These are phyloP conservation scores for Porphyrio hochstetteri DNA, from an alignment of 2,113 vertebrate genomes.

Conservation along the genomic window DNA sequence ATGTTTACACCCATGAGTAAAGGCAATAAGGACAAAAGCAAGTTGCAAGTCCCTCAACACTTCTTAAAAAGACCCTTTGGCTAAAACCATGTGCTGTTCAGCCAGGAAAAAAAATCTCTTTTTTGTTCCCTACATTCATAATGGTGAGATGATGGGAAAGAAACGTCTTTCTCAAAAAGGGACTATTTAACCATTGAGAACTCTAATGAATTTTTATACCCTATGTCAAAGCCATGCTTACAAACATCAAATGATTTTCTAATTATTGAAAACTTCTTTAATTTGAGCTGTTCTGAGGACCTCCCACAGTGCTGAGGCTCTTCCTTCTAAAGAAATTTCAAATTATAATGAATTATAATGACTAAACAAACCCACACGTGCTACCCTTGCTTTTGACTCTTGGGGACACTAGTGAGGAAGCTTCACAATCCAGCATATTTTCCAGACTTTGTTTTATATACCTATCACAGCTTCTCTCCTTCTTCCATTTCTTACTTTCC, in stretches of 20 bases:
- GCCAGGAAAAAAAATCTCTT: not conserved
- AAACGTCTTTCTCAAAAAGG: not conserved
- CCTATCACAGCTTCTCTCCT: not conserved
- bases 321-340: not conserved
- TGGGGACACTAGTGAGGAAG: not conserved
- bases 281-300: not conserved
- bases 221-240: not conserved
- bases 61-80: not conserved
- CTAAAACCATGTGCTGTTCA: not conserved
- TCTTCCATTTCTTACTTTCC: not conserved
- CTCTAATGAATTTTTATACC: slow-evolving; percentile 13
- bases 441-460: not conserved
- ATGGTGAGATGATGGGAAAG: not conserved
- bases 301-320: not conserved
- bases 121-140: not conserved
- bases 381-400: not conserved
- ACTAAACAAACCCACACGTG: not conserved
- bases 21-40: not conserved
- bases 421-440: not conserved
- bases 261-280: slow-evolving; percentile 1
- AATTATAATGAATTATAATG: not conserved
- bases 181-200: not conserved
- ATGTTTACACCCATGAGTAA: not conserved
- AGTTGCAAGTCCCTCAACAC: not conserved
- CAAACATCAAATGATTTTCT: not conserved